Percentiles rank a stretch among this genome's conserved stretches.
phyloP scores from a whole-genome alignment of 2,113 vertebrate species.

The Coptodon bakossiorum region DNA sequence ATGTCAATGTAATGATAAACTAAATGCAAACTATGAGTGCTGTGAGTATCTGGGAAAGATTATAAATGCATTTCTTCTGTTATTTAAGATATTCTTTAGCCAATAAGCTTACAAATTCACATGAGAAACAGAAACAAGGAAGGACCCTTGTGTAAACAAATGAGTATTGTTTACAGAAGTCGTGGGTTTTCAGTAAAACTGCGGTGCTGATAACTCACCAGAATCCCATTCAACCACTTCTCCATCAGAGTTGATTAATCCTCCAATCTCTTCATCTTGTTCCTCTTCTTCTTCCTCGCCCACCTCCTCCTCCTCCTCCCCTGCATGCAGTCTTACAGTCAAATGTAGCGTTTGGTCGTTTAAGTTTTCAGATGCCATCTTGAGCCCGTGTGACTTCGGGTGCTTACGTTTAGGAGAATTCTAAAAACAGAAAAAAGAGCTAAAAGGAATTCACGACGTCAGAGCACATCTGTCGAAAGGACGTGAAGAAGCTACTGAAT shows the following conservation, averaged over 20 bases:
- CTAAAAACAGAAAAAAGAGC: conserved; percentile 14
- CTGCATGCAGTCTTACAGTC: conserved; percentile 43
- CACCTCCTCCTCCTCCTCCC: background rate
- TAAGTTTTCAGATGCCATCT: background rate
- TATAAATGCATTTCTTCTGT: background rate
- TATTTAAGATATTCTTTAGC: background rate
- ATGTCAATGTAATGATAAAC: background rate
- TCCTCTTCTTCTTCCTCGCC: background rate
- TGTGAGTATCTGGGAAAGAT: background rate
- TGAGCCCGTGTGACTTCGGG: background rate
- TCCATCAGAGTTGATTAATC: conserved; percentile 58
- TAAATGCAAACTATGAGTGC: background rate
- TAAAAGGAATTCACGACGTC: background rate
- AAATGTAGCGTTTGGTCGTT: conserved; percentile 34
- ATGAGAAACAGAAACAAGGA: background rate
- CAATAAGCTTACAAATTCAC: background rate
- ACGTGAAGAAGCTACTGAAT: background rate
- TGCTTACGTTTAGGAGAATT: background rate
- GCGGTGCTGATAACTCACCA: conserved; percentile 9
- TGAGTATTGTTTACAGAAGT: background rate
- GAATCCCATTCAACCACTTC: conserved; percentile 48
- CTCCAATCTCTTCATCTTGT: conserved; percentile 33
- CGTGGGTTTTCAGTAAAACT: background rate
- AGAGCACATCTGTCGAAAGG: background rate
- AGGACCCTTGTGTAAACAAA: background rate